Percentiles rank a stretch among this genome's conserved stretches.
These are phyloP conservation scores for Acomys russatus DNA, from an alignment of 2,797 vertebrate genomes.

Conservation along the genomic window DNA sequence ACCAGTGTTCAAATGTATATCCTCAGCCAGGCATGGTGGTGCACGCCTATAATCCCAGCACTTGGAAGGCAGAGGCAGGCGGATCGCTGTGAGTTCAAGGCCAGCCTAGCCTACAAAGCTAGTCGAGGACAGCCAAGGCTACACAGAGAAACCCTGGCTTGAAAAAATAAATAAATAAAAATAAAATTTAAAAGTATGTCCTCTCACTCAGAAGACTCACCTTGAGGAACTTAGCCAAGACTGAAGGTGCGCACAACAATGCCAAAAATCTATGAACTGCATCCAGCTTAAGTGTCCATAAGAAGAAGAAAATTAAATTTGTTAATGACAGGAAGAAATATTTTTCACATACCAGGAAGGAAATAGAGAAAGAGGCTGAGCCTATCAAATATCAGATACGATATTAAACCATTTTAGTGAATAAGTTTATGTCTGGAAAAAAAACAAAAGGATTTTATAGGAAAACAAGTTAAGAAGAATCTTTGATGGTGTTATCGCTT, in stretches of 20 bases:
- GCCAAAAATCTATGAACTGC: background rate
- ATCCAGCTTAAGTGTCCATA: background rate
- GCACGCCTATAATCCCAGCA: too few species aligned
- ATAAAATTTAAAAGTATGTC: too few species aligned
- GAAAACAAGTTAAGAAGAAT: background rate
- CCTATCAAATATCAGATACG: background rate
- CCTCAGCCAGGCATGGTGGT: too few species aligned
- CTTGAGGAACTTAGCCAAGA: background rate
- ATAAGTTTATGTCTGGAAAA: background rate
- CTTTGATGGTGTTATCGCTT: background rate
- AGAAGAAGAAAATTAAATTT: background rate
- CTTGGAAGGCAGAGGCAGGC: too few species aligned
- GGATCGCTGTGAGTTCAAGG: too few species aligned
- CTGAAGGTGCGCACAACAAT: background rate
- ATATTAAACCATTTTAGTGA: background rate
- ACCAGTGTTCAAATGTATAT: background rate
- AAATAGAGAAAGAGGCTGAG: background rate
- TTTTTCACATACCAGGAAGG: background rate
- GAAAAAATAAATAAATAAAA: too few species aligned
- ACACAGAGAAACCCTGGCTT: too few species aligned
- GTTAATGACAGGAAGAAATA: background rate
- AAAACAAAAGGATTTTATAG: background rate
- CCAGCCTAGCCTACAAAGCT: too few species aligned
- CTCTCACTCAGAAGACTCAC: background rate
- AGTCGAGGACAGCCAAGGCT: too few species aligned